Evolutionary conservation across 2,113 vertebrate genomes (phyloP).

Genomic region (Alaudala cheleensis): DNA sequence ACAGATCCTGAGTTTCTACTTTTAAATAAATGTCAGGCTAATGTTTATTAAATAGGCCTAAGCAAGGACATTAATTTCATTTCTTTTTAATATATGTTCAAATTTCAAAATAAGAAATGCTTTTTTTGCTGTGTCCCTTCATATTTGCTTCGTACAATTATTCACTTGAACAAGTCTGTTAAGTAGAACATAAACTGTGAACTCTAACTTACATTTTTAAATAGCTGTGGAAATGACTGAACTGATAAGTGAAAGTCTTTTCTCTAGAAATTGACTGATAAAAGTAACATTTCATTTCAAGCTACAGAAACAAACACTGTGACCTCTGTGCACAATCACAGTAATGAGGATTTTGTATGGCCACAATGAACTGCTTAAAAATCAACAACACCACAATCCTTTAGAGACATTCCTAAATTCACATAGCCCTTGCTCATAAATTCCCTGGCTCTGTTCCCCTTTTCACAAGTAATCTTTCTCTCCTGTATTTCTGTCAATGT

Average conservation of each 20-base stretch:
- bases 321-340: not conserved
- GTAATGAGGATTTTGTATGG: not conserved
- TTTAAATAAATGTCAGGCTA: not conserved
- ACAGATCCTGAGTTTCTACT: not conserved
- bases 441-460: not conserved
- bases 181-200: not conserved
- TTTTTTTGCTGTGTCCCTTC: not conserved
- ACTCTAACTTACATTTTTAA: not conserved
- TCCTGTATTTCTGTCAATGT: not conserved
- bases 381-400: not conserved
- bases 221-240: not conserved
- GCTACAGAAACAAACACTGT: not conserved
- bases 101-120: not conserved
- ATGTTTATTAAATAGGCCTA: not conserved
- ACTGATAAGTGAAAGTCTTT: not conserved
- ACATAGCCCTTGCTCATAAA: not conserved
- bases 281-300: not conserved
- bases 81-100: not conserved
- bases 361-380: not conserved
- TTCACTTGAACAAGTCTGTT: not conserved
- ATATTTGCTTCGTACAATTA: not conserved
- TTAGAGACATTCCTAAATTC: not conserved
- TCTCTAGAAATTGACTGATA: not conserved
- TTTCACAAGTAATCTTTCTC: not conserved
- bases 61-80: not conserved